Conservation (phyloP, 2,888 invertebrate species). For the Baronia brevicornis region DNA sequence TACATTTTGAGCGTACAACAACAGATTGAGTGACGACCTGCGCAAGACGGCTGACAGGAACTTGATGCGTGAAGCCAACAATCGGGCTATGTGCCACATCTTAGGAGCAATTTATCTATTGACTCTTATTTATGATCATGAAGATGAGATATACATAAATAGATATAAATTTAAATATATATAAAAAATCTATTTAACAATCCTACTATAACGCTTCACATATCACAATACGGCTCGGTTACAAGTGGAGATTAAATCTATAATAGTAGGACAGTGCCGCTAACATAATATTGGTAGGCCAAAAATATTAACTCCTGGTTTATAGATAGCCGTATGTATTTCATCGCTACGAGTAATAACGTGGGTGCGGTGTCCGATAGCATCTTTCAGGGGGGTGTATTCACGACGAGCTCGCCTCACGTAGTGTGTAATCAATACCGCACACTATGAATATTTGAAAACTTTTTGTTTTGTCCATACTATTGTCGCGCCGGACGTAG, state of each 20-base stretch:
- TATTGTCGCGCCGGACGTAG: slow-evolving; percentile 38
- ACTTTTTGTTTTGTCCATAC: slow-evolving; percentile 42
- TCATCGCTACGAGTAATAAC: slow-evolving; percentile 42
- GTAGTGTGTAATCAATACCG: slow-evolving; percentile 49
- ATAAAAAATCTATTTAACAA: too few species aligned
- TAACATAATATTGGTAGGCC: slow-evolving; percentile 6
- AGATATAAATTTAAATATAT: too few species aligned
- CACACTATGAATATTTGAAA: slow-evolving; percentile 64
- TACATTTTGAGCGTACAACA: too few species aligned
- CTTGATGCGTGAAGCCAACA: too few species aligned
- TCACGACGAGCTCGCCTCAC: slow-evolving; percentile 31
- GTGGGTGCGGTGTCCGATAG: slow-evolving; percentile 59
- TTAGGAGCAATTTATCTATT: too few species aligned
- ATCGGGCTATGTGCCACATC: too few species aligned
- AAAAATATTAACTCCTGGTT: slow-evolving; percentile 16
- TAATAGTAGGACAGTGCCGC: slow-evolving; percentile 8
- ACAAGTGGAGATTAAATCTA: slow-evolving; percentile 14
- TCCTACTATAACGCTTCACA: too few species aligned
- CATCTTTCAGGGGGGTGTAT: slow-evolving; percentile 63
- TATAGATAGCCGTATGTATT: slow-evolving; percentile 36
- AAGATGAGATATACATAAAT: too few species aligned
- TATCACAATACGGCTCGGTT: slow-evolving; percentile 9
- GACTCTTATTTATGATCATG: too few species aligned
- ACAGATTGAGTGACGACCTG: too few species aligned
- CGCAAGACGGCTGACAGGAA: too few species aligned